Percentiles rank a stretch among this genome's conserved stretches.
Evolutionary conservation across 2,888 invertebrate species (phyloP).

Genomic region (Lacanobia oleracea): DNA sequence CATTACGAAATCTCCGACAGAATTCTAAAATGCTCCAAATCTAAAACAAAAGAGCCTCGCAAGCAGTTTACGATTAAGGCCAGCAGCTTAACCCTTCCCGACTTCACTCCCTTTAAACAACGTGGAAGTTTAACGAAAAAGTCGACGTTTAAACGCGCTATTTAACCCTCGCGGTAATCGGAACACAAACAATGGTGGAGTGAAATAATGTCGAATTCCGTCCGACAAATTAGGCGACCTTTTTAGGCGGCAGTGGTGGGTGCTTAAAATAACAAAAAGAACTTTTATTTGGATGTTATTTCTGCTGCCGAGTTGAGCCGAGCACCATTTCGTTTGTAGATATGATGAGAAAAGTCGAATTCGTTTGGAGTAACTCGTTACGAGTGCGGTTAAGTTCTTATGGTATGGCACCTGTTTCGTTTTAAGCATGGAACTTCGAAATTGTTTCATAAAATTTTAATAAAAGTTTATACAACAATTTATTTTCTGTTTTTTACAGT

Average conservation of each 20-base stretch:
- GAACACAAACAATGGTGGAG: constrained; percentile 88
- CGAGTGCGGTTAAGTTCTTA: constrained; percentile 55
- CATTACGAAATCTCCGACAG: constrained; percentile 65
- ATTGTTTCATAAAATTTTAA: constrained; percentile 18
- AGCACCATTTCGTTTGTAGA: constrained; percentile 62
- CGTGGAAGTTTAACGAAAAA: constrained; percentile 86
- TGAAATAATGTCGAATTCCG: constrained; percentile 88
- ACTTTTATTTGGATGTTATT: constrained; percentile 74
- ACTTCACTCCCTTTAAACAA: constrained; percentile 82
- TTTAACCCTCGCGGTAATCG: constrained; percentile 88
- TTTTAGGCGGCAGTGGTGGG: constrained; percentile 78
- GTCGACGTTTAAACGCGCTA: constrained; percentile 85
- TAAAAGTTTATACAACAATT: constrained; percentile 5
- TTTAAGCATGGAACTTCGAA: constrained; percentile 30
- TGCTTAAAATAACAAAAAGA: constrained; percentile 84
- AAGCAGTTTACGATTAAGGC: constrained; percentile 85
- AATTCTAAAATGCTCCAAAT: constrained; percentile 71
- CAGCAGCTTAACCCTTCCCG: constrained; percentile 84
- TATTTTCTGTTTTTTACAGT: constrained; percentile 15
- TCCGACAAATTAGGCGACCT: constrained; percentile 89
- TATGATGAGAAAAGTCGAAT: constrained; percentile 65
- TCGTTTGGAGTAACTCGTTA: constrained; percentile 60
- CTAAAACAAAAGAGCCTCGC: constrained; percentile 79
- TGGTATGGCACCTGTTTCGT: constrained; percentile 40
- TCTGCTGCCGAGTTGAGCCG: constrained; percentile 62